Evolutionary conservation across 2,797 vertebrate species (phyloP).

Genomic region (Apogon hyalosoma): DNA sequence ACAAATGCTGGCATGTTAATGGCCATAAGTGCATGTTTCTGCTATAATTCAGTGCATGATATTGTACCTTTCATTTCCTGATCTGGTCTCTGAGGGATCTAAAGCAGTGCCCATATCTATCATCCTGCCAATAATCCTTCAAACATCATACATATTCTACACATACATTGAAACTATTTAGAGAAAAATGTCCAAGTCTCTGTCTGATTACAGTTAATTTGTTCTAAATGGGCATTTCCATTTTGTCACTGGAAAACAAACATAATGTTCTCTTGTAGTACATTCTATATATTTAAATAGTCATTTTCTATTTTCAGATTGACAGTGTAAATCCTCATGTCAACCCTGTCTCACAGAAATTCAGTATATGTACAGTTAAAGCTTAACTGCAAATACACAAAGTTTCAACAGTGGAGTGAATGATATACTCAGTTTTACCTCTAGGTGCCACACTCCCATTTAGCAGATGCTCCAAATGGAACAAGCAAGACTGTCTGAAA

Average conservation of each 20-base stretch:
- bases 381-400: too few relatives aligned
- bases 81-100: conserved; percentile 19
- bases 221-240: not conserved
- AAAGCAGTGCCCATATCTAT: conserved; percentile 17
- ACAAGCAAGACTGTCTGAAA: too few relatives aligned
- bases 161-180: too few relatives aligned
- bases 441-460: too few relatives aligned
- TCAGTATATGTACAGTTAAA: too few relatives aligned
- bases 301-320: not conserved
- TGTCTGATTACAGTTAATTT: not conserved
- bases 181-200: too few relatives aligned
- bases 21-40: conserved; percentile 51
- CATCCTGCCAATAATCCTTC: conserved; percentile 24
- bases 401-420: too few relatives aligned
- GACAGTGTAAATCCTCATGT: conserved; percentile 5
- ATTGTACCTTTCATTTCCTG: conserved; percentile 35
- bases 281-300: not conserved
- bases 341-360: too few relatives aligned
- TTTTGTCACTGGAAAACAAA: conserved; percentile 10
- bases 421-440: too few relatives aligned
- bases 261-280: not conserved
- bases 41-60: conserved; percentile 41
- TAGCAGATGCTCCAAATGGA: too few relatives aligned
- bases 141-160: too few relatives aligned
- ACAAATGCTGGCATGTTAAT: conserved; percentile 59